Evolutionary conservation across 2,888 invertebrate genomes (phyloP).

Genomic region (Cephalotes varians): DNA sequence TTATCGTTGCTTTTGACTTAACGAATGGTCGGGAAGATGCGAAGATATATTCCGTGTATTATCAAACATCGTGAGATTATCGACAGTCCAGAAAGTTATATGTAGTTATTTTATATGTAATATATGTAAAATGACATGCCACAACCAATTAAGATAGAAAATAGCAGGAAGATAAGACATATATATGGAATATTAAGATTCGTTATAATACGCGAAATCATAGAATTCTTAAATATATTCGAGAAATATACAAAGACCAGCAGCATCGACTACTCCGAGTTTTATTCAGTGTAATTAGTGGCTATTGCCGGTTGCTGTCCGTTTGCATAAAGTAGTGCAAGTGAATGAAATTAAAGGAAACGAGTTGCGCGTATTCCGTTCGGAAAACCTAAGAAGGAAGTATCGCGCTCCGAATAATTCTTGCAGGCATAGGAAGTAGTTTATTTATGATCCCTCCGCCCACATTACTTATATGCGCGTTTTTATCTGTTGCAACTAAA

Average conservation of each 20-base stretch:
- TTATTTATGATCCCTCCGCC: slow-evolving; percentile 41
- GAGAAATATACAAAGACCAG: slow-evolving; percentile 21
- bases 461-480: not conserved
- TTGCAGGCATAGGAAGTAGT: slow-evolving; percentile 30
- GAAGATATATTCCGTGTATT: slow-evolving; percentile 50
- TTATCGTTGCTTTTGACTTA: slow-evolving; percentile 50
- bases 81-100: slow-evolving; percentile 54
- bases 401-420: slow-evolving; percentile 42
- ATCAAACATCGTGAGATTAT: slow-evolving; percentile 45
- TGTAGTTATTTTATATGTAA: slow-evolving; percentile 52
- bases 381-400: slow-evolving; percentile 46
- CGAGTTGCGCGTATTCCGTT: slow-evolving; percentile 29
- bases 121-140: slow-evolving; percentile 58
- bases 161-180: slow-evolving; percentile 28
- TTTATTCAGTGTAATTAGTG: slow-evolving; percentile 48
- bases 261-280: not conserved
- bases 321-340: slow-evolving; percentile 52
- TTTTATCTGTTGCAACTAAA: slow-evolving; percentile 28
- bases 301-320: slow-evolving; percentile 27
- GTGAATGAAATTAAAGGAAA: slow-evolving; percentile 49
- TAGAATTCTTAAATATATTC: slow-evolving; percentile 44
- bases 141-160: slow-evolving; percentile 59
- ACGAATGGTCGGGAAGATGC: slow-evolving; percentile 58
- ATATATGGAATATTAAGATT: slow-evolving; percentile 17
- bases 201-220: not conserved